A percentile compares a stretch with the other conserved stretches of the same genome.
Evolutionary conservation across 1,140 invertebrate genomes (phyloP).

Genomic region (Globodera rostochiensis): DNA sequence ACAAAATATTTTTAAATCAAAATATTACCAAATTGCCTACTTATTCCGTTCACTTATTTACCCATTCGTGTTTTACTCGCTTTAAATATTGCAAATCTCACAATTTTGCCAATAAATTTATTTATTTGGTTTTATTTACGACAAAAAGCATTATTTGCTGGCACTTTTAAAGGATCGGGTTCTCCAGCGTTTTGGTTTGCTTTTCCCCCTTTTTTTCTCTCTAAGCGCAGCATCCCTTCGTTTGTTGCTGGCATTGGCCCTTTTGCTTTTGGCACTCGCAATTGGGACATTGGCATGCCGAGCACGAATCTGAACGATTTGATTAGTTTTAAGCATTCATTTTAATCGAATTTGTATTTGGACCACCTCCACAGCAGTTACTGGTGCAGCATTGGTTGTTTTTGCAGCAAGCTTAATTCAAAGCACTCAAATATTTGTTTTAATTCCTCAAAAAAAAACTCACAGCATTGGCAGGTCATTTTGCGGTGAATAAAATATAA

Average conservation of each 20-base stretch:
- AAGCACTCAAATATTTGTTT: background rate
- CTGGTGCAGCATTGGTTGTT: slow-evolving; percentile 2
- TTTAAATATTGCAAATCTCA: too few relatives aligned
- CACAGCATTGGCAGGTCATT: background rate
- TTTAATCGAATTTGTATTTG: background rate
- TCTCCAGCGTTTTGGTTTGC: background rate
- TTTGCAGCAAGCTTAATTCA: slow-evolving; percentile 2
- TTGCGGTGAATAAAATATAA: background rate
- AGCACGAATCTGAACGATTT: background rate
- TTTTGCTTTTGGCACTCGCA: slow-evolving; percentile 15
- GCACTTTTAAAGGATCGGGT: too few relatives aligned
- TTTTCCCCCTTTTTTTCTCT: background rate
- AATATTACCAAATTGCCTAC: too few relatives aligned
- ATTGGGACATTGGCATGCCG: background rate
- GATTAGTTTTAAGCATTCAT: background rate
- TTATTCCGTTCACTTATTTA: background rate
- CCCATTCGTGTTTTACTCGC: too few relatives aligned
- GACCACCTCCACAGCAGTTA: background rate
- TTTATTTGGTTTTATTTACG: too few relatives aligned
- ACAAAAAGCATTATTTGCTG: too few relatives aligned
- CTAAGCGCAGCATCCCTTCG: slow-evolving; percentile 7
- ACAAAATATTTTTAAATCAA: too few relatives aligned
- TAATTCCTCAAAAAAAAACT: background rate
- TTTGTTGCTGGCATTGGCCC: background rate
- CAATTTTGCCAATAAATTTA: too few relatives aligned